phyloP scores from a whole-genome alignment of 2,888 invertebrate species.

The Oxycera nigricornis region DNA sequence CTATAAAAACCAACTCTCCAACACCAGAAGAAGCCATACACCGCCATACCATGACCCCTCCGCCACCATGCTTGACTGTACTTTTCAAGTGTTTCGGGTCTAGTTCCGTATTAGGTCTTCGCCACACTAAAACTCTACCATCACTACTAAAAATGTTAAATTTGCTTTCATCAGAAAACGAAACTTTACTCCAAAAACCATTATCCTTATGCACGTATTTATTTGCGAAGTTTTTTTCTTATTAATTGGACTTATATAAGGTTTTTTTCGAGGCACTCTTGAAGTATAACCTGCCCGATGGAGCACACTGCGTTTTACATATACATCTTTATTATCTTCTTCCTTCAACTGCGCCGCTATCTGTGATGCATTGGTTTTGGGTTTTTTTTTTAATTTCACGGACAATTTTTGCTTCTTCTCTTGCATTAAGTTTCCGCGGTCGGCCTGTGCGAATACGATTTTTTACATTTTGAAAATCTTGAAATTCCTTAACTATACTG shows the following conservation, averaged over 20 bases:
- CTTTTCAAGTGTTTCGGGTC: background rate
- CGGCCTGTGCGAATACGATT: background rate
- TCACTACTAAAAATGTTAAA: background rate
- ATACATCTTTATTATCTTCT: background rate
- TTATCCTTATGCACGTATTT: background rate
- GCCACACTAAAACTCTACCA: background rate
- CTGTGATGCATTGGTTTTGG: background rate
- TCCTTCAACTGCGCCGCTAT: background rate
- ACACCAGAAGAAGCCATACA: background rate
- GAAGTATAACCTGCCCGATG: background rate
- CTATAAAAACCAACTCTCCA: background rate
- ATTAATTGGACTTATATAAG: background rate
- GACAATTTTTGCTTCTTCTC: background rate
- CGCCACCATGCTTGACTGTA: background rate
- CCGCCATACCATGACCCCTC: background rate
- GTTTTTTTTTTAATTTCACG: background rate
- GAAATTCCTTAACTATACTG: too few species aligned
- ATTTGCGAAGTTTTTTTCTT: background rate
- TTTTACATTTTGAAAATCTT: too few species aligned
- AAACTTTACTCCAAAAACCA: background rate
- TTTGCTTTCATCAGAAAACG: too few species aligned
- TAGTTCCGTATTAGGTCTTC: background rate
- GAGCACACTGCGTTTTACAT: background rate
- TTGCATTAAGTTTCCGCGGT: background rate
- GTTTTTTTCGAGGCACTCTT: background rate